Evolutionary conservation across 2,113 vertebrate genomes (phyloP), one percentile per base, ranked within the genome.

Genomic region (Actenoides lindsayi): DNA sequence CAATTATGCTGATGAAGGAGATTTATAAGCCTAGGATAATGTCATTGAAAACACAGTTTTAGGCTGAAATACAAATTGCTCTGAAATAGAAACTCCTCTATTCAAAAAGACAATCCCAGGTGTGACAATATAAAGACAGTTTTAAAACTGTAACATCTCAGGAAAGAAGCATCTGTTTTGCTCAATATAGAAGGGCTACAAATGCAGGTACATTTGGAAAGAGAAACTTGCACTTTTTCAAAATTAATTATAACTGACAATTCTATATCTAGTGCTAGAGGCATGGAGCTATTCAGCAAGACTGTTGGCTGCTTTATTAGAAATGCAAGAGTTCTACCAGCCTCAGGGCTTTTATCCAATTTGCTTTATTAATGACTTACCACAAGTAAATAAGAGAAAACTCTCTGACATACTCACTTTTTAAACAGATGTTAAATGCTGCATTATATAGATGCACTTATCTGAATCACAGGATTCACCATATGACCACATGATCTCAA

Each of bases 281-380:
- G 28, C 50, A 81, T 3, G 10, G 33, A 69, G 62, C 59, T 96
- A 89, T 70, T 59, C 3, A 4, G 63, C n/a, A 87, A 88, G 79
- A 69, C 4, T 77, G 79, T 39, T 13, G 4, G 56, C 53, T 93
- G 69, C 82, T 54, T 83, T 62, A 90, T 83, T 88, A 94, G 78
- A 86, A 95, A 92, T 70, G 82, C 85, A 94, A 85, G 70, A 89
- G 68, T 68, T 77, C 71, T 63, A 73, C 44, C n/a, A 90, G 82
- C 96, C 93, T 87, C 74, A 31, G 81, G 92, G 87, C 90, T 93
- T 94, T 95, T 94, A 96, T 83, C 79, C 90, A 76, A 91, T 94
- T 93, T 93, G 75, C 59, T 94, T 81, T 94, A 96, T 94, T 97
- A 96, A 96, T 93, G 68, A 88, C 93, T 92, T 93, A 83, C 91